Evolutionary conservation across 2,888 invertebrate genomes (phyloP).

Genomic region (Cylloceria caligata): DNA sequence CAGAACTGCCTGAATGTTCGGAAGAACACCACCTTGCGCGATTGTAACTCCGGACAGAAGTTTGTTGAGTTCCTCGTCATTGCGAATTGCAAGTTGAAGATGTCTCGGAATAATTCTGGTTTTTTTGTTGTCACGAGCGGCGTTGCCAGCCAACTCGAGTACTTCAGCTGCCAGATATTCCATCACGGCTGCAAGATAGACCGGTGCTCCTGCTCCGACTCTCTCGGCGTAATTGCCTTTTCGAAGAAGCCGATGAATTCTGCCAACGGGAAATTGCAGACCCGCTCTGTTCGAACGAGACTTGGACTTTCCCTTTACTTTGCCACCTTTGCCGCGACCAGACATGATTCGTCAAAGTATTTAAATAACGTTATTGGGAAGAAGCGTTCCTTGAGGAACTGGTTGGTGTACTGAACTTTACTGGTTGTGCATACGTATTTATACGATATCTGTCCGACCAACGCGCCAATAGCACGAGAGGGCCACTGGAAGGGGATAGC

Average conservation of each 20-base stretch:
- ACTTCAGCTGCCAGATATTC: conserved; percentile 90
- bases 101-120: conserved; percentile 90
- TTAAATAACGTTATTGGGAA: not conserved
- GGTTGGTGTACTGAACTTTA: not conserved
- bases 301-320: conserved; percentile 75
- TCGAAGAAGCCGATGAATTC: conserved; percentile 87
- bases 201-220: conserved; percentile 86
- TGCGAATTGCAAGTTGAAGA: conserved; percentile 91
- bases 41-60: conserved; percentile 91
- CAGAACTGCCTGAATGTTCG: conserved; percentile 91
- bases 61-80: conserved; percentile 93
- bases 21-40: conserved; percentile 93
- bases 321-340: conserved; percentile 74
- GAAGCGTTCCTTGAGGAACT: not conserved
- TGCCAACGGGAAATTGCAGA: conserved; percentile 87
- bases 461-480: no score
- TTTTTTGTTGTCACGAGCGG: conserved; percentile 90
- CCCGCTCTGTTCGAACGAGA: conserved; percentile 86
- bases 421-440: no score
- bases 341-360: conserved; percentile 70
- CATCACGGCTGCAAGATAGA: conserved; percentile 87
- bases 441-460: no score
- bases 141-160: conserved; percentile 89
- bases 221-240: conserved; percentile 88
- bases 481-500: conserved; percentile 73